Conservation (phyloP, 2,888 invertebrate genomes). For the Eudasyphora cyanicolor region DNA sequence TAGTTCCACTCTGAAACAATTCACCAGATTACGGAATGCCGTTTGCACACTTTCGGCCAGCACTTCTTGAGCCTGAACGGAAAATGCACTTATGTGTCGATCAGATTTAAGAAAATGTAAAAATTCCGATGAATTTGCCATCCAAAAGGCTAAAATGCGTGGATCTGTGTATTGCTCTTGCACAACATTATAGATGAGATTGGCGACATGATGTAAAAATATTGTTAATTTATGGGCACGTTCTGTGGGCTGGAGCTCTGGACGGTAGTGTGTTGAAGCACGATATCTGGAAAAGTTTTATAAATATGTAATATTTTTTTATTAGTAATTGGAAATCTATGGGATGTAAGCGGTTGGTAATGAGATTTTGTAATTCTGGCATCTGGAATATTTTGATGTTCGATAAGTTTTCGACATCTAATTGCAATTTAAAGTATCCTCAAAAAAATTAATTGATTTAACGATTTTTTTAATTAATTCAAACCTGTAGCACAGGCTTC, state of each 20-base stretch:
- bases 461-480: too few species aligned
- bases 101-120: conserved; percentile 97
- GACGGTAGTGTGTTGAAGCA: conserved; percentile 96
- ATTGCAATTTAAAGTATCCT: too few species aligned
- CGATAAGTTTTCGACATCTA: too few species aligned
- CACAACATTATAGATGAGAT: conserved; percentile 90
- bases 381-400: too few species aligned
- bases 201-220: conserved; percentile 94
- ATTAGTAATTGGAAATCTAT: neutral
- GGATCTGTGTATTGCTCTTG: conserved; percentile 94
- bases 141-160: conserved; percentile 95
- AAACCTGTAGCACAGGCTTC: too few species aligned
- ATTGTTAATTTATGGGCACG: conserved; percentile 94
- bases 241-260: conserved; percentile 94
- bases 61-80: conserved; percentile 95
- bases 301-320: too few species aligned
- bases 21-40: conserved; percentile 89
- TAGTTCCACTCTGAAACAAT: conserved; percentile 90
- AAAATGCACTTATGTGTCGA: conserved; percentile 94
- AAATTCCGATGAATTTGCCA: conserved; percentile 98
- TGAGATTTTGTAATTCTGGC: neutral
- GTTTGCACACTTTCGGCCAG: conserved; percentile 96
- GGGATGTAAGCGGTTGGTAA: too few species aligned
- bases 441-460: too few species aligned
- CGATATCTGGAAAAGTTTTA: conserved; percentile 88